Evolutionary conservation across 2,888 invertebrate genomes (phyloP).

Genomic region (Mythimna ferrago): DNA sequence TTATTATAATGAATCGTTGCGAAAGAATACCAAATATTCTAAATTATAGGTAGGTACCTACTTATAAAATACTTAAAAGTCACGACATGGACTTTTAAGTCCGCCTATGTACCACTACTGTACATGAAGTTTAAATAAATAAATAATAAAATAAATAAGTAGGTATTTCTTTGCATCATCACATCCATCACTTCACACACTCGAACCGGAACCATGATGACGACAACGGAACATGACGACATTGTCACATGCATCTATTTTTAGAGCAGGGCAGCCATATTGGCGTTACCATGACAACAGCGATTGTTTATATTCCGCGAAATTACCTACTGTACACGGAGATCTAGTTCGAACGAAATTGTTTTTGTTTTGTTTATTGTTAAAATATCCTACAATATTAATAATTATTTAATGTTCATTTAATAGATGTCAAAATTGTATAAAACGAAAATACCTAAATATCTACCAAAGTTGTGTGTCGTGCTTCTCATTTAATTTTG

Average conservation of each 20-base stretch:
- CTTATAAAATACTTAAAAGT: too few species aligned
- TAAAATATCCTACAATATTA: not conserved
- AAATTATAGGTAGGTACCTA: too few species aligned
- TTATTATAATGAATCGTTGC: too few species aligned
- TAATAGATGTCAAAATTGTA: not conserved
- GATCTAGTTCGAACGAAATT: not conserved
- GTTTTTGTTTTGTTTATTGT: slow-evolving; percentile 4
- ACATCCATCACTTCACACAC: not conserved
- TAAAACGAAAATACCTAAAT: not conserved
- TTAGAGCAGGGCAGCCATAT: slow-evolving; percentile 21
- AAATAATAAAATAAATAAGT: too few species aligned
- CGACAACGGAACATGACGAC: too few species aligned
- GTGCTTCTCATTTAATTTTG: slow-evolving; percentile 22
- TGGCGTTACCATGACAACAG: slow-evolving; percentile 43
- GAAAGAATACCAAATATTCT: too few species aligned
- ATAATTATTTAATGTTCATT: not conserved
- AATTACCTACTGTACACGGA: not conserved
- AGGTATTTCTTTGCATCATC: too few species aligned
- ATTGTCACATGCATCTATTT: not conserved
- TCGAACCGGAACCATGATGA: too few species aligned
- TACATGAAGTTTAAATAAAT: too few species aligned
- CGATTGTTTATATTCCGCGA: slow-evolving; percentile 41
- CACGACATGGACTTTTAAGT: too few species aligned
- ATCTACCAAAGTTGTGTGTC: not conserved
- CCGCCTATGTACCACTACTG: too few species aligned